Evolutionary conservation across 2,113 vertebrate genomes (phyloP).

Genomic region (Peromyscus polionotus): DNA sequence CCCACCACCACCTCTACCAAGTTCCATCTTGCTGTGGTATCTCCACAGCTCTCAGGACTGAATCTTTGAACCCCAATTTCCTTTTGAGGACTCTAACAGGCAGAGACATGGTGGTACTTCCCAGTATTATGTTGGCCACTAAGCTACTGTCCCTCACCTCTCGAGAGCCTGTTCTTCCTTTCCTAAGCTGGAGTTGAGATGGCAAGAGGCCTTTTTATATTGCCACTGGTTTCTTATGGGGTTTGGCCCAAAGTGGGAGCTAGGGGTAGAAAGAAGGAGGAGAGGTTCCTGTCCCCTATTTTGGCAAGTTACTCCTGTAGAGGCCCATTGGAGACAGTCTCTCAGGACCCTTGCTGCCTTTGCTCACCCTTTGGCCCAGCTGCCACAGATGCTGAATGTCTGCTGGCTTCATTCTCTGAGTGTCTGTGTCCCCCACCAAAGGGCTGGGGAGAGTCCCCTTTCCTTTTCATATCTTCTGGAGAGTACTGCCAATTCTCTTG

Average conservation of each 20-base stretch:
- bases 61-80: neutral
- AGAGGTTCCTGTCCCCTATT: fast-evolving
- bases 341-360: neutral
- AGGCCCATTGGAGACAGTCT: neutral
- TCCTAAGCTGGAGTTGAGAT: neutral
- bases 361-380: neutral
- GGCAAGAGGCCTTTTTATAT: neutral
- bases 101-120: neutral
- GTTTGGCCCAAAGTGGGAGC: neutral
- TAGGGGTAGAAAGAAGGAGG: neutral
- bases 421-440: neutral
- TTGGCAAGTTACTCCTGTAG: neutral
- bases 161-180: neutral
- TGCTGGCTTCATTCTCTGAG: neutral
- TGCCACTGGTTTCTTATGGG: neutral
- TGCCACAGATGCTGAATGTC: neutral
- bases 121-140: neutral
- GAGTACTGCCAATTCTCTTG: neutral
- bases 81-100: neutral
- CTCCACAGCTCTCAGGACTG: neutral
- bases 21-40: neutral
- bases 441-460: no score
- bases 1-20: no score
- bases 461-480: neutral
- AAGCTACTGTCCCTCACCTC: neutral